Base-by-base conservation (phyloP, 2,113 vertebrate genomes). In the Strigops habroptila region DNA sequence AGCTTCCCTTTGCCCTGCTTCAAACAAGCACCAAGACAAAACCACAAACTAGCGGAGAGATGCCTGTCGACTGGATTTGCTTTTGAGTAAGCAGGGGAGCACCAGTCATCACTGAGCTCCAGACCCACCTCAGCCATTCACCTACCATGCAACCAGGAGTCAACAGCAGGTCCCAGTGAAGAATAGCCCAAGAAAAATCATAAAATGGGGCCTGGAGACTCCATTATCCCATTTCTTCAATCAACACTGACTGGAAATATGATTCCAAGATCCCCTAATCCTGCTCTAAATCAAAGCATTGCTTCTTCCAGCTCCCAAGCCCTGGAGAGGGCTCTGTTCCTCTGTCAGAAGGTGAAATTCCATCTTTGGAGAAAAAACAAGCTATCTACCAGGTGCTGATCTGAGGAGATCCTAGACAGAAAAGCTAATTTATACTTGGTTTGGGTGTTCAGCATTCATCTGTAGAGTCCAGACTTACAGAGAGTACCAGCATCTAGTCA, bases 81-180 rank as follows among this genome's bases (percentile, higher is more conserved):
- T 43, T 77, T 60, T 43, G 10, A n/a, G 18, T 21, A 68, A 77
- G 30, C 14, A 57, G 43, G 13, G 30, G 19, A 77, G 25, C 12
- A 19, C 19, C 30, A n/a, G 30, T 7, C 52, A 68, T 44, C 24
- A 18, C 43, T 4, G 52, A 49, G 52, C 52, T 43, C 73, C 74
- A 60, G n/a, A n/a, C 35, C 14, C 24, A 28, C 30, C 65, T 70
- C 65, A 51, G 53, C 53, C 44, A 33, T 22, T 22, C 3, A 0
- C 35, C 35, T 18, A 70, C 35, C 11, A 11, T 2, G 1, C 43
- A 18, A 18, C 18, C 1, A 0, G 44, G 44, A 49, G 12, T 49
- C 44, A 49, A 21, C 3, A 3, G 44, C 44, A 71, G 13, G 16
- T 53, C 33, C 53, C 65, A 49, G 57, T 4, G 15, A 52, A 52